phyloP scores from a whole-genome alignment of 2,888 invertebrate genomes.

The Chymomyza fuscimana region DNA sequence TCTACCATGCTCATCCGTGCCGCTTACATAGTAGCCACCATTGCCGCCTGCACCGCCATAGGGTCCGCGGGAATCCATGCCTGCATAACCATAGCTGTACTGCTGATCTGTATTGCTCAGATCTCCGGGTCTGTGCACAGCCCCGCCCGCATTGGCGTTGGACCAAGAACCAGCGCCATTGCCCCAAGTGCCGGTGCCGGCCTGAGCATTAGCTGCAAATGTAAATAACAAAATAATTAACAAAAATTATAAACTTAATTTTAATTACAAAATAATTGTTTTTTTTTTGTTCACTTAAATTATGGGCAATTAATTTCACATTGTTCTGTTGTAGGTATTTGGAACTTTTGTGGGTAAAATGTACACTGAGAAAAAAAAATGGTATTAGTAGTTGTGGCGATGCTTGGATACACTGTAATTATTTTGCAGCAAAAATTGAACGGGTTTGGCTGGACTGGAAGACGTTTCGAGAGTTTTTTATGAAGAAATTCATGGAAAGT shows the following conservation, averaged over 20 bases:
- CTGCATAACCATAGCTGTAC: constrained; percentile 61
- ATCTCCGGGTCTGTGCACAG: constrained; percentile 59
- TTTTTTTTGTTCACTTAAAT: neutral
- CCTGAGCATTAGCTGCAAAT: constrained; percentile 29
- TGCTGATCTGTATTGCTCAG: constrained; percentile 53
- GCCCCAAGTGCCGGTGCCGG: constrained; percentile 47
- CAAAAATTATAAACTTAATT: neutral
- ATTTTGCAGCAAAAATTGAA: too few relatives aligned
- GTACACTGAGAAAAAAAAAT: too few relatives aligned
- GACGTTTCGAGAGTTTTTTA: too few relatives aligned
- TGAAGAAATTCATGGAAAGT: too few relatives aligned
- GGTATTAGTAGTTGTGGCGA: too few relatives aligned
- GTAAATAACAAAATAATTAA: neutral
- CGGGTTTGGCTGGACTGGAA: too few relatives aligned
- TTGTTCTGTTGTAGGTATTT: neutral
- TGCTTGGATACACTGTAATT: too few relatives aligned
- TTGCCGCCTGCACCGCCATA: constrained; percentile 64
- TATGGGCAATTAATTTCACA: neutral
- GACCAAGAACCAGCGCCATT: constrained; percentile 57
- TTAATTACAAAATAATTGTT: neutral
- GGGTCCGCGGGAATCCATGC: constrained; percentile 55
- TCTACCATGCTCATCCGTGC: constrained; percentile 66
- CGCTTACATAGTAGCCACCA: constrained; percentile 60
- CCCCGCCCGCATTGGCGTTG: constrained; percentile 49
- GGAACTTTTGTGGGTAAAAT: too few relatives aligned